Evolutionary conservation across 2,113 vertebrate species (phyloP), one percentile per base, ranked within the genome.

Genomic region (Manacus vitellinus): DNA sequence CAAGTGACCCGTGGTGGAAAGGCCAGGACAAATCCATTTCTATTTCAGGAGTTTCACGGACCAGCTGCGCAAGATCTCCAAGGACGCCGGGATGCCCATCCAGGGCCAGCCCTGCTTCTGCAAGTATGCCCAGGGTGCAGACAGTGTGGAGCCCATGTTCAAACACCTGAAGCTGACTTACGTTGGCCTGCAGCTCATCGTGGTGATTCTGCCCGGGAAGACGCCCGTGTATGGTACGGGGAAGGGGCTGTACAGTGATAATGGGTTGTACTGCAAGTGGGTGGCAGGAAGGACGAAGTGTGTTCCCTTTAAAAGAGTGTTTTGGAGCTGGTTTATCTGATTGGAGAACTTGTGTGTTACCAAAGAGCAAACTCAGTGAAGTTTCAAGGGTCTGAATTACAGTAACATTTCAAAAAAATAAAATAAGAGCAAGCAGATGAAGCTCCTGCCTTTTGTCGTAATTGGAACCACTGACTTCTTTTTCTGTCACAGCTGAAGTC

Each of bases 81-180:
- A 99, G 96, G 99, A 99, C 1, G 99, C 99, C 0, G 99, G 99
- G 85, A 99, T 99, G 99, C 99, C 99, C 1, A 99, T 99, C 95
- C 99, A 99, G 74, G 99, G 99, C 55, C 99, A 99, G 96, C 99
- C 99, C 5, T 99, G 99, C 79, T 99, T 99, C 98, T 99, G 99
- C 97, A 99, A 99, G 89, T 99, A 99, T 0, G 99, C 99, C 66
- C 99, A 99, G 92, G 99, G 99, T 8, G 99, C 99, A 3, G 99
- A 99, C 98, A 99, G 99, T 0, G 99, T 99, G 97, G 99, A 99
- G 98, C 99, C 99, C 94, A 99, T 99, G 99, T 99, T 99, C 96
- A 99, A 99, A 93, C 99, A 99, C 96, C 98, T 99, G 71, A 99
- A 99, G 96, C 98, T 99, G 98, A 99, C 99, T 24, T 99, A 99